Evolutionary conservation across 2,888 invertebrate genomes (phyloP), one percentile per base, ranked within the genome.

Genomic region (Meganola albula): DNA sequence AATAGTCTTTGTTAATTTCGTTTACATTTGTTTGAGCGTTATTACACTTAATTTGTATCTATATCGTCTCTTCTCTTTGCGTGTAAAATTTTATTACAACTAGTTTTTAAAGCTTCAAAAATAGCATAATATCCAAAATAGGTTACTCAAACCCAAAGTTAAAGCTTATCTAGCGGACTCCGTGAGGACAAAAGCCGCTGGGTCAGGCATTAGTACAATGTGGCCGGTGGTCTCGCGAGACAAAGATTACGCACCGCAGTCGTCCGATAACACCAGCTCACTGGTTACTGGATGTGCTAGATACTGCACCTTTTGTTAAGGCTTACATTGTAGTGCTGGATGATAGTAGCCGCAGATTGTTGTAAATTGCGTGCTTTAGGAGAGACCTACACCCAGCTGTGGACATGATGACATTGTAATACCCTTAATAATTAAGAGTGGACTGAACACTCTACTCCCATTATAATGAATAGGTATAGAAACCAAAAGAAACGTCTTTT

Each of bases 211-310:
- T 64, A 64, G 63, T 58, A 69, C 72, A 73, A 71, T 77, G 71
- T 65, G 67, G 65, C 55, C 60, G 57, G 53, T 41, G 62, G 69
- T 70, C 74, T 74, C 74, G 56, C 46, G 71, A 72, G 75, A 73
- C 70, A 62, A 73, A 76, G 74, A 78, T 75, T 71, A 75, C 75
- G 76, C 74, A 75, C 66, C 63, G 44, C 55, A n/a, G n/a, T 48
- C 50, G 53, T 61, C 59, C 48, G 68, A 70, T 68, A 65, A 58
- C 49, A 52, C 48, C 47, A 38, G 33, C 40, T 48, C 48, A 41
- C 59, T 62, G 53, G 48, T 32, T 49, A 41, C 65, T 64, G 49
- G 54, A 59, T 51, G 34, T 48, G 49, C 48, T 51, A 31, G 24
- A 22, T 14, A 37, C 22, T 48, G 36, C 38, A 35, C 34, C 53